These are phyloP conservation scores for Onychostoma macrolepis DNA, from an alignment of 2,113 vertebrate species.

Conservation along the genomic window DNA sequence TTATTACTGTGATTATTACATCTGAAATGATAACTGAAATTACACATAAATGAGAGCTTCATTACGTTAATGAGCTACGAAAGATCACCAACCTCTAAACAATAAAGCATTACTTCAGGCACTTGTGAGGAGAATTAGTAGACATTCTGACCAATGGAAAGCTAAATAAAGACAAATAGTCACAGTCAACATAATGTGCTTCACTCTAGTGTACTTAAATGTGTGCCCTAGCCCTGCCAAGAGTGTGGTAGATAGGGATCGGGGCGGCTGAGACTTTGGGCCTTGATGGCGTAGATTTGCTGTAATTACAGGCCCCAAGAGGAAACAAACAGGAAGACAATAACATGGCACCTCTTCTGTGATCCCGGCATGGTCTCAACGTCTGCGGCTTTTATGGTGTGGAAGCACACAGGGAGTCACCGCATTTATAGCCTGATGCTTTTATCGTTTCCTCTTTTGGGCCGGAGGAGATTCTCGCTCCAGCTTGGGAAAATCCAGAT, in stretches of 20 bases:
- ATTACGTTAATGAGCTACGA: neutral
- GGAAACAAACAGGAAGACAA: constrained; percentile 57
- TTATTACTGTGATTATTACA: no score
- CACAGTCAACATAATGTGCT: neutral
- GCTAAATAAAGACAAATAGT: neutral
- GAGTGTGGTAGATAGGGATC: constrained; percentile 69
- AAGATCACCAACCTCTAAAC: neutral
- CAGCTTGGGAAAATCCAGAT: constrained; percentile 31
- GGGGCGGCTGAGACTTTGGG: constrained; percentile 56
- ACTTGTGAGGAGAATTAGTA: neutral
- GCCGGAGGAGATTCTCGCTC: neutral
- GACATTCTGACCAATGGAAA: neutral
- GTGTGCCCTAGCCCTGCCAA: constrained; percentile 55
- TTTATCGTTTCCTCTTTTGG: neutral
- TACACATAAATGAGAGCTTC: neutral
- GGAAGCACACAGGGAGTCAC: constrained; percentile 10
- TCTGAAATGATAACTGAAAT: no score
- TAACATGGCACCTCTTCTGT: constrained; percentile 56
- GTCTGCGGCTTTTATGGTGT: neutral
- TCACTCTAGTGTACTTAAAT: constrained; percentile 4
- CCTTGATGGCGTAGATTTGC: constrained; percentile 27
- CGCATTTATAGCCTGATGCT: neutral
- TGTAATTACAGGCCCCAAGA: constrained; percentile 52
- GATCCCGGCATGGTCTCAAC: neutral
- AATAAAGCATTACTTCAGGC: neutral